phyloP scores from a whole-genome alignment of 2,797 vertebrate species.

The Halcyon chelicuti region DNA sequence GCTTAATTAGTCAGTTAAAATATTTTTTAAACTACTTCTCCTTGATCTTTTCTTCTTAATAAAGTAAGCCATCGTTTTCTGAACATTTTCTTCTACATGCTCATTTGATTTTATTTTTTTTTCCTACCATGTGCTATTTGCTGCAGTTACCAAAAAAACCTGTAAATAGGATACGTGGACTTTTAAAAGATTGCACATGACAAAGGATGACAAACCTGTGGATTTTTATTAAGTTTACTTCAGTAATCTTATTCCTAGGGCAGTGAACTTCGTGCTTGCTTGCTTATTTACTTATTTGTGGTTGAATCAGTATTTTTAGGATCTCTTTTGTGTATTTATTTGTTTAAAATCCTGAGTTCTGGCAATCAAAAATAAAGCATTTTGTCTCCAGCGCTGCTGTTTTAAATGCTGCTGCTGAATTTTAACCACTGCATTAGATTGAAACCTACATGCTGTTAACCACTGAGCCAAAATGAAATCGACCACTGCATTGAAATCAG shows the following conservation, averaged over 20 bases:
- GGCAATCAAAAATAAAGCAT: slow-evolving; percentile 68
- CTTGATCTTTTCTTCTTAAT: neutral
- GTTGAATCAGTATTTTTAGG: slow-evolving; percentile 52
- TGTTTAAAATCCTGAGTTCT: slow-evolving; percentile 72
- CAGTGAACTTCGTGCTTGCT: slow-evolving; percentile 46
- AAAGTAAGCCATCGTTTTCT: neutral
- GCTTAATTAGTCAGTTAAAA: neutral
- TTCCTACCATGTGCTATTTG: neutral
- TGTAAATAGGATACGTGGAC: slow-evolving; percentile 35
- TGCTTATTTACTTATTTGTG: slow-evolving; percentile 64
- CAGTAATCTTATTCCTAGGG: slow-evolving; percentile 33
- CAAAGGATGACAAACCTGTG: slow-evolving; percentile 20
- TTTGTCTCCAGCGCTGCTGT: slow-evolving; percentile 70
- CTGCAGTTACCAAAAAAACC: neutral
- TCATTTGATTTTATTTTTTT: neutral
- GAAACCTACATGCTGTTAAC: slow-evolving; percentile 83
- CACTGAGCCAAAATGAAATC: slow-evolving; percentile 83
- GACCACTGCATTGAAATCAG: slow-evolving; percentile 83
- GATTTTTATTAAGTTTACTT: slow-evolving; percentile 64
- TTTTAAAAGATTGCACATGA: slow-evolving; percentile 24
- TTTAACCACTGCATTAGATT: slow-evolving; percentile 83
- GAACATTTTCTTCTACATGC: neutral
- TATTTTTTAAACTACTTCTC: neutral
- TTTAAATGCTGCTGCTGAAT: slow-evolving; percentile 80
- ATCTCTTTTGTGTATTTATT: slow-evolving; percentile 69